phyloP scores from a whole-genome alignment of 2,113 vertebrate species.

The Orthonyx spaldingii region DNA sequence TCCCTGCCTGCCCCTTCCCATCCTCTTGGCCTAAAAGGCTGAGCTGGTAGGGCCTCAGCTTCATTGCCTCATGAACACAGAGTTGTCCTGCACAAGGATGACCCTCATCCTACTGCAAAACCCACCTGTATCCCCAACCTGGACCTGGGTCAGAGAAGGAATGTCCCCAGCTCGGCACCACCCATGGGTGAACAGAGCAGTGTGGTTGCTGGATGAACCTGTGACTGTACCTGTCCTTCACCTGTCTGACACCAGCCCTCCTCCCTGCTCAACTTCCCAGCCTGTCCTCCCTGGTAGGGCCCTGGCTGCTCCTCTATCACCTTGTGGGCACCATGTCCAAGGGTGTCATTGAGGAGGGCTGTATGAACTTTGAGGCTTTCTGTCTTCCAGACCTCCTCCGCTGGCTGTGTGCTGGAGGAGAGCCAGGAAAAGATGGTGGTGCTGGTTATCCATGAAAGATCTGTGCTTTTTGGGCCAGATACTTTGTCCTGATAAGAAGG shows the following conservation, averaged over 20 bases:
- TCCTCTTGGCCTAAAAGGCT: neutral
- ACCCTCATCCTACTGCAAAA: neutral
- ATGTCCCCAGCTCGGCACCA: neutral
- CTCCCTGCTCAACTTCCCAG: neutral
- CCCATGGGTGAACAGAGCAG: neutral
- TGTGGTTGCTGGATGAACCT: neutral
- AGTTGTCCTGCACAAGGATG: neutral
- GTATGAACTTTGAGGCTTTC: neutral
- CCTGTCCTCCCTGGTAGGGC: fast-evolving
- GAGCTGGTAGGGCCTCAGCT: neutral
- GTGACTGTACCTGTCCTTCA: fast-evolving
- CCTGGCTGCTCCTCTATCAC: neutral
- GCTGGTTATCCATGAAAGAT: neutral
- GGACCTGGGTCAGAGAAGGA: neutral
- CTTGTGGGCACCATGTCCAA: fast-evolving
- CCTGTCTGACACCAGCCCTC: neutral
- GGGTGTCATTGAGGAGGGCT: neutral
- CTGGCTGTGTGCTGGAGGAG: neutral
- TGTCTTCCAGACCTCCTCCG: neutral
- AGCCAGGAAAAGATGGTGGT: neutral
- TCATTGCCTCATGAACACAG: fast-evolving
- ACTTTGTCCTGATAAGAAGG: neutral
- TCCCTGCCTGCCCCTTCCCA: neutral
- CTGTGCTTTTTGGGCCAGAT: neutral
- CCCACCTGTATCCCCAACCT: fast-evolving